A percentile compares a stretch with the other conserved stretches of the same genome.
Conservation (phyloP, 1,140 invertebrate genomes). For the Drosophila tsacasi region DNA sequence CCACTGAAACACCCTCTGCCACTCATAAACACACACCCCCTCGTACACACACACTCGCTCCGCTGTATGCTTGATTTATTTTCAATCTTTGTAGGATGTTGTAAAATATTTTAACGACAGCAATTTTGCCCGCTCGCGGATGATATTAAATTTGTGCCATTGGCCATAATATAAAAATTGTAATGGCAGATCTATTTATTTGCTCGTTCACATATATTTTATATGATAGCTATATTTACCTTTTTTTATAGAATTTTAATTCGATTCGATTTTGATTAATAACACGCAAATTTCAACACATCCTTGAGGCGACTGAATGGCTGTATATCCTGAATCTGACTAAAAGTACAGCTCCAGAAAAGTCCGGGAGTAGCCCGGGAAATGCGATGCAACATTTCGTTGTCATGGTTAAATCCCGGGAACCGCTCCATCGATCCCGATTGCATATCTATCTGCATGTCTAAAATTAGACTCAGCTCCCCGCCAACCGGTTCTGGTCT, state of each 20-base stretch:
- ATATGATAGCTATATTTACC: slow-evolving; percentile 18
- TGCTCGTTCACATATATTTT: slow-evolving; percentile 30
- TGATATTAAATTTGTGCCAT: slow-evolving; percentile 38
- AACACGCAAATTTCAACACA: slow-evolving; percentile 5
- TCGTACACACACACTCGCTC: slow-evolving; percentile 7
- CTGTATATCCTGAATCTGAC: background rate
- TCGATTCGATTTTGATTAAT: slow-evolving; percentile 34
- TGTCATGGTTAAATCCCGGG: slow-evolving; percentile 31
- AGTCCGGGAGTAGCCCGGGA: background rate
- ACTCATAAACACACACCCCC: slow-evolving; percentile 23
- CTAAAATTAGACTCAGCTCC: slow-evolving; percentile 46
- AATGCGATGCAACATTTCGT: slow-evolving; percentile 9
- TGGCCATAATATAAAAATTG: slow-evolving; percentile 36
- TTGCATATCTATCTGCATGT: slow-evolving; percentile 26
- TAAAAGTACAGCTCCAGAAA: slow-evolving; percentile 9
- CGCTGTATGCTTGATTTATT: slow-evolving; percentile 42
- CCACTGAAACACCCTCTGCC: slow-evolving; percentile 11
- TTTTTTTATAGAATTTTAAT: slow-evolving; percentile 37
- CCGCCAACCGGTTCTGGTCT: background rate
- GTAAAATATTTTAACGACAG: slow-evolving; percentile 53
- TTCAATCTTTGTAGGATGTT: slow-evolving; percentile 60
- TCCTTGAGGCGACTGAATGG: slow-evolving; percentile 11
- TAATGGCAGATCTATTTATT: slow-evolving; percentile 45
- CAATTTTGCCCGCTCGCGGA: slow-evolving; percentile 41
- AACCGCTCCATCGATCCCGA: background rate